Evolutionary conservation across 2,888 invertebrate species (phyloP), one percentile per base, ranked within the genome.

Genomic region (Hypercompe scribonia): DNA sequence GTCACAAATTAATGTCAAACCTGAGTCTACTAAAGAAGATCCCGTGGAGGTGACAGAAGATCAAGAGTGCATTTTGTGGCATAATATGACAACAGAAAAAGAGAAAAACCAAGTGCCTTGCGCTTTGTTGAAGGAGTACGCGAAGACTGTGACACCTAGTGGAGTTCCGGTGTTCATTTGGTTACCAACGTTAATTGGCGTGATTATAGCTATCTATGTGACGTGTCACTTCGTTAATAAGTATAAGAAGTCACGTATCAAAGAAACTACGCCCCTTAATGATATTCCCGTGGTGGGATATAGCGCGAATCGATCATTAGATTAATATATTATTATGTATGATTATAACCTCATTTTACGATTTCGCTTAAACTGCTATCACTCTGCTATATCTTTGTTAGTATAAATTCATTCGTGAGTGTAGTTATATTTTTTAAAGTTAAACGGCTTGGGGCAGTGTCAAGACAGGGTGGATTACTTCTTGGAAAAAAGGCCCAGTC

Each of bases 51-150:
- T 94, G 70, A 91, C 88, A 1, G 86, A 88, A 33, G 88, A 91
- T 18, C 93, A 93, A 68, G 90, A 91, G 70, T 95, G 95, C 74
- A 86, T 94, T 42, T 79, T 95, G 46, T 95, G 95, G 95, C 93
- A 93, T 76, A 95, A 95, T 75, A 80, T 90, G 33, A 91, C 93
- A 13, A 72, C 83, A 80, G 78, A 87, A 61, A 83, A 89, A 77
- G 91, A 92, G 3, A 90, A 86, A 61, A 90, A 90, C 63, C 82
- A 84, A 10, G 87, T 95, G 39, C 92, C 94, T 2, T 95, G 95
- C 76, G 88, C 90, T 10, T 83, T 95, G 79, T 83, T 95, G 78
- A 90, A 91, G 81, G 87, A 91, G 75, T 95, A 95, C 66, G 90
- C 95, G 21, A 89, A 90, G 8, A 94, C 94, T 3, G 90, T 95